These are phyloP conservation scores for Sakesphorus luctuosus DNA, from an alignment of 2,113 vertebrate genomes.

Conservation along the genomic window DNA sequence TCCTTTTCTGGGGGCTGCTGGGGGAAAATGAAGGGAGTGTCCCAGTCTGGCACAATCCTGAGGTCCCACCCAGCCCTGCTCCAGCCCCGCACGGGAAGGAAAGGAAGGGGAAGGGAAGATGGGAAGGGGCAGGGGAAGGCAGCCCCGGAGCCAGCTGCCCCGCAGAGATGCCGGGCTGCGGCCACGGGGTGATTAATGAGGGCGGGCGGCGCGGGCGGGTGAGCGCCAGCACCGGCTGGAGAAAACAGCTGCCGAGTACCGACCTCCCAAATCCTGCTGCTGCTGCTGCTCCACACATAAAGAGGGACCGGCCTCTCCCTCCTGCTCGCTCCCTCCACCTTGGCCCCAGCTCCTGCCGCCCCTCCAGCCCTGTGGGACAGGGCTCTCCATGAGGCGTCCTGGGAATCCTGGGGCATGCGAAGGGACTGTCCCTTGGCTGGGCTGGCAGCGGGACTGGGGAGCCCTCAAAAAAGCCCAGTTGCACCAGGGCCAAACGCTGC, in stretches of 20 bases:
- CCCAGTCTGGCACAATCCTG: background rate
- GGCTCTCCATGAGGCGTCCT: background rate
- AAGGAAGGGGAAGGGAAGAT: background rate
- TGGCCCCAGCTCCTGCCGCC: background rate
- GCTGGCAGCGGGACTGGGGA: fast-evolving
- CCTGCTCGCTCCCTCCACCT: background rate
- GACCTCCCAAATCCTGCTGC: constrained; percentile 49
- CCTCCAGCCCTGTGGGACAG: no score
- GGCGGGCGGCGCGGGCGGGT: background rate
- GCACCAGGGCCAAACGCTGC: fast-evolving
- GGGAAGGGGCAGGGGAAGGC: background rate
- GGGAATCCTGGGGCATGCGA: fast-evolving
- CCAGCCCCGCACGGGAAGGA: fast-evolving
- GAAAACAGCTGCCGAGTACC: background rate
- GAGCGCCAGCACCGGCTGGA: constrained; percentile 6
- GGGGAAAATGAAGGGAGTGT: background rate
- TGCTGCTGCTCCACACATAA: background rate
- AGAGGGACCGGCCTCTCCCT: background rate
- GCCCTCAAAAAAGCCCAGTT: fast-evolving
- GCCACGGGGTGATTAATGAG: background rate
- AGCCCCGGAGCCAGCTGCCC: background rate
- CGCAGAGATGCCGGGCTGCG: background rate
- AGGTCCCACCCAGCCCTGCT: background rate
- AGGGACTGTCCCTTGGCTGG: background rate
- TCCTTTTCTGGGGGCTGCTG: background rate